Conservation (phyloP, 2,888 invertebrate species). For the Pachydiplax longipennis region DNA sequence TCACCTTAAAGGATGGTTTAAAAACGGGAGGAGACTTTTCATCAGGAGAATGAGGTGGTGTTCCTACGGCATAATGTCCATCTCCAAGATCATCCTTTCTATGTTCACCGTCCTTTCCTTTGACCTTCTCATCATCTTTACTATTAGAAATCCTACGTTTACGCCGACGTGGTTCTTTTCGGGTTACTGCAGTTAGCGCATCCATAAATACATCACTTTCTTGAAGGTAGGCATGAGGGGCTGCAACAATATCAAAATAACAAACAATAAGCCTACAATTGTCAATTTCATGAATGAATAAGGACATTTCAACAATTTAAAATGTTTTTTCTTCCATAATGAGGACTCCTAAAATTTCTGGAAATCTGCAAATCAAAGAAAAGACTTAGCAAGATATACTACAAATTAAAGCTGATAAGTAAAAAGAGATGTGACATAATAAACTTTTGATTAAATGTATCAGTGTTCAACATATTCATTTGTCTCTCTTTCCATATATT, state of each 20-base stretch:
- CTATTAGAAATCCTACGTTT: conserved; percentile 74
- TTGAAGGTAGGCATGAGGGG: conserved; percentile 70
- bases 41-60: conserved; percentile 63
- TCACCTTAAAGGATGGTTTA: conserved; percentile 63
- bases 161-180: conserved; percentile 76
- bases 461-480: no score
- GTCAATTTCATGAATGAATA: background rate
- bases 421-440: no score
- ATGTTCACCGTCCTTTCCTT: conserved; percentile 47
- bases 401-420: no score
- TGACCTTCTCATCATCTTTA: conserved; percentile 65
- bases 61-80: conserved; percentile 53
- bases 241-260: conserved; percentile 62
- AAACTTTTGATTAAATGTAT: no score
- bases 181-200: conserved; percentile 80
- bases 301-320: background rate
- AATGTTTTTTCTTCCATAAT: background rate
- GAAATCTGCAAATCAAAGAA: background rate
- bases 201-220: conserved; percentile 96
- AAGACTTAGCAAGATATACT: no score
- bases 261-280: background rate
- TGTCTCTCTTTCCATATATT: no score
- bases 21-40: conserved; percentile 58
- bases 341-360: background rate
- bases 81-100: conserved; percentile 51